phyloP scores from a whole-genome alignment of 1,140 invertebrate species.

The Leguminivora glycinivorella region DNA sequence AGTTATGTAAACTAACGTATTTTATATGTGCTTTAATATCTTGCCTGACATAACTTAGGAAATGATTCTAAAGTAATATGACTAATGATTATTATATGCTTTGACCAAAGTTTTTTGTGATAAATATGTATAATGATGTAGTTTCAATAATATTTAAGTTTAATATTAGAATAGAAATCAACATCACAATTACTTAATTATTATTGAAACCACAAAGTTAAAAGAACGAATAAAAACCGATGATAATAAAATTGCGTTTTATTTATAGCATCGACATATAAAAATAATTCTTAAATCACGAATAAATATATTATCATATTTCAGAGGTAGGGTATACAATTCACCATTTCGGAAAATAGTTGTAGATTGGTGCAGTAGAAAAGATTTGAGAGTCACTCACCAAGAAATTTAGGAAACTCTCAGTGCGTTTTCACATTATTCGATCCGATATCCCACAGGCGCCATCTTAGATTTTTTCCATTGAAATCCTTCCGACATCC shows the following conservation, averaged over 20 bases:
- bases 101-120: constrained; percentile 7
- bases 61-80: neutral
- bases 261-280: constrained; percentile 9
- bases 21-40: neutral
- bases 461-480: no score
- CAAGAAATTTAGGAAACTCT: no score
- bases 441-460: no score
- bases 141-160: neutral
- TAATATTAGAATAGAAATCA: neutral
- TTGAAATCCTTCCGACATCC: no score
- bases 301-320: neutral
- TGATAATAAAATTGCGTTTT: constrained; percentile 19
- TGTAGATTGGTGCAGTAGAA: no score
- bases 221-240: constrained; percentile 17
- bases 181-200: constrained; percentile 1
- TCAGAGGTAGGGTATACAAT: no score
- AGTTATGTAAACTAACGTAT: neutral
- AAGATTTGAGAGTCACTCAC: no score
- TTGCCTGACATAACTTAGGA: constrained; percentile 5
- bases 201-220: neutral
- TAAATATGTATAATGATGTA: neutral
- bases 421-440: no score
- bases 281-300: neutral
- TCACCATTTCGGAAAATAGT: no score
- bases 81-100: neutral